These are phyloP conservation scores for Sialis lutaria DNA, from an alignment of 2,888 invertebrate species.

Conservation along the genomic window DNA sequence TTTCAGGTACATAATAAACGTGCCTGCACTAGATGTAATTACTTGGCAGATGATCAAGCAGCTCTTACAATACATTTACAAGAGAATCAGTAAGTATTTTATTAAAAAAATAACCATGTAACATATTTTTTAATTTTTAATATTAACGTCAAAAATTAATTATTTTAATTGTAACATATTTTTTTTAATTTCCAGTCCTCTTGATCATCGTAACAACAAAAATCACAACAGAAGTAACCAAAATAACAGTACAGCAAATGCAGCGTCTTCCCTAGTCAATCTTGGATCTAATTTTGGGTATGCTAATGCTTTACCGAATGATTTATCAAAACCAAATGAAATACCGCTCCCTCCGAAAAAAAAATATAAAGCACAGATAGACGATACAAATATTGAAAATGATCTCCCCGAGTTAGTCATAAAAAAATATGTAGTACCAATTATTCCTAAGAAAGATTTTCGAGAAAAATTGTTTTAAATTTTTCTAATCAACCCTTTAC, in stretches of 20 bases:
- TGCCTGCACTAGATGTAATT: constrained; percentile 76
- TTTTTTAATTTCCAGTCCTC: constrained; percentile 29
- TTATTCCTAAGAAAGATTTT: neutral
- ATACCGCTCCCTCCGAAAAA: no score
- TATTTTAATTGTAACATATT: no score
- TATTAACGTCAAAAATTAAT: no score
- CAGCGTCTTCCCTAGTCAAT: constrained; percentile 2
- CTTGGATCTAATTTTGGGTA: no score
- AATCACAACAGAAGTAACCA: constrained; percentile 6
- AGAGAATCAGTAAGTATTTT: constrained; percentile 50
- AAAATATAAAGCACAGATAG: neutral
- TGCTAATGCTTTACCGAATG: no score
- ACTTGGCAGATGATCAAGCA: constrained; percentile 66
- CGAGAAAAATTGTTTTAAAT: neutral
- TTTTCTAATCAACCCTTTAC: no score
- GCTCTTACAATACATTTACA: constrained; percentile 64
- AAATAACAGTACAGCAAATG: constrained; percentile 6
- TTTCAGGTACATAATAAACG: constrained; percentile 60
- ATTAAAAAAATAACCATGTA: neutral
- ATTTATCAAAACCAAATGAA: no score
- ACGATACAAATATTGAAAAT: neutral
- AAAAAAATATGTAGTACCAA: constrained; percentile 1
- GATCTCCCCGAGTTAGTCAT: neutral
- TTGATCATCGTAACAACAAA: constrained; percentile 41
- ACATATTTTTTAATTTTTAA: constrained; percentile 1